These are phyloP conservation scores for Odontocolon sp. DNA, from an alignment of 2,888 invertebrate species.

Conservation along the genomic window DNA sequence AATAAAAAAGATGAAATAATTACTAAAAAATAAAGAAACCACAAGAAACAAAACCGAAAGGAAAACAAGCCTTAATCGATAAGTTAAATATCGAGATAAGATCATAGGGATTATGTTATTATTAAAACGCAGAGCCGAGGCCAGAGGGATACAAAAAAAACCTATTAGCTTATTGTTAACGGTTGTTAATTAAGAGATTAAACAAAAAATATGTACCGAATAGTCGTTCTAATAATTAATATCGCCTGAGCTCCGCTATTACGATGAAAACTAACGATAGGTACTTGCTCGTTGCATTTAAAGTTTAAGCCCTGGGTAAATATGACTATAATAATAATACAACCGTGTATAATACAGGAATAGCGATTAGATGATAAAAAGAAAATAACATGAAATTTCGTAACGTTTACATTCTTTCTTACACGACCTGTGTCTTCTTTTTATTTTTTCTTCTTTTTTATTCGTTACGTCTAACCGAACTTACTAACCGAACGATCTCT, in stretches of 20 bases:
- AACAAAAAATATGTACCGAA: conserved; percentile 54
- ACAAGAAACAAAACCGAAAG: conserved; percentile 37
- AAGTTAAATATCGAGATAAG: conserved; percentile 62
- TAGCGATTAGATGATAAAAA: conserved; percentile 49
- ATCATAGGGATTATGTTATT: conserved; percentile 62
- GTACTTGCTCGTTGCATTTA: conserved; percentile 68
- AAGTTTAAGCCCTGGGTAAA: conserved; percentile 70
- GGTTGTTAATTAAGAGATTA: conserved; percentile 70
- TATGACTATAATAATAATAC: conserved; percentile 67
- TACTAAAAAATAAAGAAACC: conserved; percentile 32
- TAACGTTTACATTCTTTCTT: conserved; percentile 41
- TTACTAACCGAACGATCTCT: conserved; percentile 31
- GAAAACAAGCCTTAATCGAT: conserved; percentile 65
- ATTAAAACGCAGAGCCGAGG: conserved; percentile 44
- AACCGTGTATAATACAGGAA: conserved; percentile 61
- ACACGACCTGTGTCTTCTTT: conserved; percentile 24
- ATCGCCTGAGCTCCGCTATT: conserved; percentile 45
- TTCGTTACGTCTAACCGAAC: conserved; percentile 18
- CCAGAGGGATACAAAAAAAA: conserved; percentile 60
- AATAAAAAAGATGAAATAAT: conserved; percentile 26
- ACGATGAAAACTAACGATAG: conserved; percentile 50
- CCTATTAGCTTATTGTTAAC: conserved; percentile 74
- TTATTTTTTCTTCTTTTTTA: neutral
- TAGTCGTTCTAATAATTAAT: conserved; percentile 57
- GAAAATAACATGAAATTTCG: conserved; percentile 23